These are phyloP conservation scores for Ephydatia muelleri DNA, from an alignment of 37 sponge, comb jelly and placozoan species.

Conservation along the genomic window DNA sequence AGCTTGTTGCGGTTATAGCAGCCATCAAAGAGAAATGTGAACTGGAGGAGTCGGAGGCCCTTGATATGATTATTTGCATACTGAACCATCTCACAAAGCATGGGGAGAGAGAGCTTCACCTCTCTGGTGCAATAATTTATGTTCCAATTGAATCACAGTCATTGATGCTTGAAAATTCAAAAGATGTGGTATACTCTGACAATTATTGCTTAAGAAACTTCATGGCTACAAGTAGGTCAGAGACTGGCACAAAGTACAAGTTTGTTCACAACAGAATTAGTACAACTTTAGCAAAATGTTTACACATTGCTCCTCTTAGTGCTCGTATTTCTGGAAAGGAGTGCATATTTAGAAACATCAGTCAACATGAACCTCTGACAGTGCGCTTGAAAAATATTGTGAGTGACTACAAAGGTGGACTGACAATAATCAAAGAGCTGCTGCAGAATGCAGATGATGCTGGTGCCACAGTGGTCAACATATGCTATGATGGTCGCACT, in stretches of 20 bases:
- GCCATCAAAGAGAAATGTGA: neutral
- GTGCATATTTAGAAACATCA: slow-evolving; percentile 36
- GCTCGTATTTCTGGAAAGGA: slow-evolving; percentile 19
- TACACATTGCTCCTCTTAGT: slow-evolving; percentile 13
- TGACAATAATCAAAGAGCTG: slow-evolving; percentile 64
- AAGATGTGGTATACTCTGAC: slow-evolving; percentile 13
- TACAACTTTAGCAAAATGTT: neutral
- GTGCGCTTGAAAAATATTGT: slow-evolving; percentile 55
- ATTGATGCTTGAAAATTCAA: neutral
- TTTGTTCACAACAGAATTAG: neutral
- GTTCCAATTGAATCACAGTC: neutral
- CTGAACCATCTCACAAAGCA: neutral
- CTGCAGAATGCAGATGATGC: slow-evolving; percentile 77
- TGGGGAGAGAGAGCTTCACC: neutral
- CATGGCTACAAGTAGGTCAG: neutral
- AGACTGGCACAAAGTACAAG: neutral
- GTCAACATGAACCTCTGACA: slow-evolving; percentile 58
- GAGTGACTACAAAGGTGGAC: slow-evolving; percentile 57
- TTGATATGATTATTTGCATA: neutral
- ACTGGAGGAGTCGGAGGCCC: neutral
- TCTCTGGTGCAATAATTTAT: neutral
- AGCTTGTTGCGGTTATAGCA: neutral
- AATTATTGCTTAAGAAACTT: neutral
- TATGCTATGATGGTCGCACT: slow-evolving; percentile 44
- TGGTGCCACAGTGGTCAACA: slow-evolving; percentile 62